Base-by-base conservation (phyloP, 2,888 invertebrate species). In the Tenthredo scrophulariae region DNA sequence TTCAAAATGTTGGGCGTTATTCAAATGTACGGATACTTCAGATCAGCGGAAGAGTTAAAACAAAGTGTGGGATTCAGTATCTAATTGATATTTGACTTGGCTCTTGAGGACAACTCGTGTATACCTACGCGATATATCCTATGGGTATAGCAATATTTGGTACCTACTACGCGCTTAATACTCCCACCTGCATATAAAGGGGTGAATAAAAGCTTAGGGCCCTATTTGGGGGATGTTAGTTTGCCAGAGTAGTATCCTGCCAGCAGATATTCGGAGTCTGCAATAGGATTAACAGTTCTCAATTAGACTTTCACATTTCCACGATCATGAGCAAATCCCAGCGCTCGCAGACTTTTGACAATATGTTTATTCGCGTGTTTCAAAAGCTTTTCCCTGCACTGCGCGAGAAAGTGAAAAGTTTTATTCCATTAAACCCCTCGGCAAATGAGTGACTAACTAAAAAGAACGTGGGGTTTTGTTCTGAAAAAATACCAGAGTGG, bases 301-400 rank as follows among this genome's bases (percentile, higher is more conserved):
- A 74, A 74, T 74, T 74, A 43, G 22, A 43, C 22, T 74, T 74
- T 43, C 22, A 43, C n/a, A 72, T 72, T 22, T n/a, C n/a, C n/a
- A 22, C n/a, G 22, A 72, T 43, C n/a, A 43, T 72, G 22, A 22
- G 9, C n/a, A 72, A 67, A 5, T 33, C 26, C 33, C 26, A 62
- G 0, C 22, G 62, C 62, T 10, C 3, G 1, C 18, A 18, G 67
- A 26, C 33, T 33, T 67, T 29, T 18, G 33, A 67, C 18, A 67
- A 33, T 67, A 67, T 67, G 33, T 67, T 67, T 18, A 33, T 67
- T 33, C 18, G 2, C 33, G 18, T 67, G 7, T 10, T 1, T 33
- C 4, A 33, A 22, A 33, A 4, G 15, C 13, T 26, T 15, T 13
- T 26, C 6, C 15, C 33, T 15, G 67, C 33, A 67, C 15, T 18